These are phyloP conservation scores for Pogona vitticeps DNA, from an alignment of 2,113 vertebrate species.

Conservation along the genomic window DNA sequence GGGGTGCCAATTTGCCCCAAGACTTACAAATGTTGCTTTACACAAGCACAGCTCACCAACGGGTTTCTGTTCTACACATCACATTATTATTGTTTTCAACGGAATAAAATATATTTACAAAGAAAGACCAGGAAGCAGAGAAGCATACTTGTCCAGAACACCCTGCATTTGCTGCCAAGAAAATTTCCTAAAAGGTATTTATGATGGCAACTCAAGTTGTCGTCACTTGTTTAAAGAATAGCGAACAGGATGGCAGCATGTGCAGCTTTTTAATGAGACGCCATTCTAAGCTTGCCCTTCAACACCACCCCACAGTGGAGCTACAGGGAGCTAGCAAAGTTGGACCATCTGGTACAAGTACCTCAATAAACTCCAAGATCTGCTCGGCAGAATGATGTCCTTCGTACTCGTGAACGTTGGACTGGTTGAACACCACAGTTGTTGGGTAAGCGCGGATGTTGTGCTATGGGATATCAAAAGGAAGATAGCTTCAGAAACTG, in stretches of 20 bases:
- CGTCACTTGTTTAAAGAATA: neutral
- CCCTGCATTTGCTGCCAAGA: neutral
- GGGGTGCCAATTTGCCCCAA: too few species aligned
- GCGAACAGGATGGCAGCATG: too few species aligned
- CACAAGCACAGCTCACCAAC: too few species aligned
- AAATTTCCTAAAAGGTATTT: neutral
- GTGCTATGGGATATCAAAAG: constrained; percentile 79
- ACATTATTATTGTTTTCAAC: neutral
- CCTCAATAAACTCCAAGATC: constrained; percentile 96
- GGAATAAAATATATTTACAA: neutral
- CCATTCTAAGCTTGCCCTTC: neutral
- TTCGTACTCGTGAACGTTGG: constrained; percentile 90
- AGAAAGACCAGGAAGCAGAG: neutral
- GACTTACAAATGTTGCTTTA: too few species aligned
- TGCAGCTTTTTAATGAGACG: neutral
- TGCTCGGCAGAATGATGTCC: constrained; percentile 94
- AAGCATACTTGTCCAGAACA: neutral
- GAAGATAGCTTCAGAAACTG: constrained; percentile 13
- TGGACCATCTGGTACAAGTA: constrained; percentile 54
- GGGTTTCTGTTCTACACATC: too few species aligned
- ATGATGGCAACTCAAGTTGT: neutral
- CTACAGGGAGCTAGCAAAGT: neutral
- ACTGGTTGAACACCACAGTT: constrained; percentile 94
- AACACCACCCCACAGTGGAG: neutral
- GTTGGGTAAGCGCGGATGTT: constrained; percentile 97